phyloP scores from a whole-genome alignment of 2,113 vertebrate genomes.

The Lanius collurio region DNA sequence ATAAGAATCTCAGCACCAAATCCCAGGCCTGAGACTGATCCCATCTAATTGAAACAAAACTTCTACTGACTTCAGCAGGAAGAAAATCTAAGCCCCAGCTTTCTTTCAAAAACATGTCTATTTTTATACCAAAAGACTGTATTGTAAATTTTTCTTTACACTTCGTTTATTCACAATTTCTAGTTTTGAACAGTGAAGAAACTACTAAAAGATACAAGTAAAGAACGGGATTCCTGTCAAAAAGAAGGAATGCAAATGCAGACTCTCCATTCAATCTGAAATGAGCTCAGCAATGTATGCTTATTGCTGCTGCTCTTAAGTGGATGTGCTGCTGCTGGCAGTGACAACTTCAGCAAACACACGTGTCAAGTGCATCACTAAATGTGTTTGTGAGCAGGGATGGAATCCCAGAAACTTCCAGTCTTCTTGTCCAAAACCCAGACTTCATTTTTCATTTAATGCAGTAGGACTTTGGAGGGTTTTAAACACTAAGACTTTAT shows the following conservation, averaged over 20 bases:
- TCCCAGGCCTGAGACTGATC: slow-evolving; percentile 12
- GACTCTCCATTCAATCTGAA: background rate
- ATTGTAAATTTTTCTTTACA: background rate
- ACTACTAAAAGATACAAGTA: background rate
- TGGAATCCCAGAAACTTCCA: background rate
- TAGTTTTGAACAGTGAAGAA: background rate
- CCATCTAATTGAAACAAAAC: slow-evolving; percentile 41
- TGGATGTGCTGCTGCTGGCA: background rate
- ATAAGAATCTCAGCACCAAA: slow-evolving; percentile 23
- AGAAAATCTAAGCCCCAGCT: background rate
- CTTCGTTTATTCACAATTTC: background rate
- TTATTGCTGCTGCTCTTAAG: background rate
- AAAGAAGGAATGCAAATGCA: background rate
- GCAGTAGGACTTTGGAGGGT: background rate
- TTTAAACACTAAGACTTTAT: background rate
- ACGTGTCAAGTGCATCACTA: background rate
- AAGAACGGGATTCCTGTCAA: background rate
- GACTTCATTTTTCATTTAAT: background rate
- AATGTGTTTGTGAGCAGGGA: background rate
- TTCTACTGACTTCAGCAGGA: background rate
- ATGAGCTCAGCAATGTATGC: background rate
- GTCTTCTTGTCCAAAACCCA: background rate
- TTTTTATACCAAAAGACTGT: background rate
- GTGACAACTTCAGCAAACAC: background rate
- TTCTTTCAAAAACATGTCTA: background rate